Evolutionary conservation across 64 coral and sea anemone genomes (phyloP).

Genomic region (Stichodactyla mertensii): DNA sequence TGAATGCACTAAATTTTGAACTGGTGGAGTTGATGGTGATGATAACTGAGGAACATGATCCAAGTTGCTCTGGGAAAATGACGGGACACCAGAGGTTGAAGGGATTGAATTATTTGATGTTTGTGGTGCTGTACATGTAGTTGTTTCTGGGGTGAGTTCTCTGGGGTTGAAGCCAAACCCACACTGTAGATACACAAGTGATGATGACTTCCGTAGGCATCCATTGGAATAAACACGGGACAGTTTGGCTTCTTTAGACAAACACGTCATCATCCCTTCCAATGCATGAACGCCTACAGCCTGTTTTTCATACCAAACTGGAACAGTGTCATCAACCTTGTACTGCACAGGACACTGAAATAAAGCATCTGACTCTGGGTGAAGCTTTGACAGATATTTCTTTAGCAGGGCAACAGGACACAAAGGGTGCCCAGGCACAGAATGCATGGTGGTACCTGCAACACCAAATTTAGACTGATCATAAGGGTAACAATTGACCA

Average conservation of each 20-base stretch:
- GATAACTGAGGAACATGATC: neutral
- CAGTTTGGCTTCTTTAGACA: constrained; percentile 68
- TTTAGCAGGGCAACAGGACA: constrained; percentile 67
- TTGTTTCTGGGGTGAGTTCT: neutral
- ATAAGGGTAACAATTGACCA: neutral
- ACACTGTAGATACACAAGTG: constrained; percentile 14
- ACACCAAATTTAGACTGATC: neutral
- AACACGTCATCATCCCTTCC: constrained; percentile 78
- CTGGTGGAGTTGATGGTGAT: neutral
- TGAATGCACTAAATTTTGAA: constrained; percentile 4
- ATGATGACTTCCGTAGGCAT: constrained; percentile 43
- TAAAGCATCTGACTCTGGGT: constrained; percentile 58
- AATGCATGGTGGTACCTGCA: constrained; percentile 3
- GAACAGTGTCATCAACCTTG: constrained; percentile 46
- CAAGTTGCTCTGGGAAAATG: neutral
- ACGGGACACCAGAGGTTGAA: neutral
- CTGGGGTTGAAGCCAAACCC: constrained; percentile 12
- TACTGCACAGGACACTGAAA: constrained; percentile 72
- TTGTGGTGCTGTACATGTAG: neutral
- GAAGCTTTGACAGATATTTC: constrained; percentile 78
- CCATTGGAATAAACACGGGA: constrained; percentile 81
- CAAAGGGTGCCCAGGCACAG: constrained; percentile 58
- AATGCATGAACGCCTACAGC: constrained; percentile 73
- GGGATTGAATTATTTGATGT: neutral
- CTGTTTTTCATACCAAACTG: constrained; percentile 77